A percentile compares a stretch with the other conserved stretches of the same genome.
phyloP scores from a whole-genome alignment of 2,113 vertebrate species.

The Struthidea cinerea region DNA sequence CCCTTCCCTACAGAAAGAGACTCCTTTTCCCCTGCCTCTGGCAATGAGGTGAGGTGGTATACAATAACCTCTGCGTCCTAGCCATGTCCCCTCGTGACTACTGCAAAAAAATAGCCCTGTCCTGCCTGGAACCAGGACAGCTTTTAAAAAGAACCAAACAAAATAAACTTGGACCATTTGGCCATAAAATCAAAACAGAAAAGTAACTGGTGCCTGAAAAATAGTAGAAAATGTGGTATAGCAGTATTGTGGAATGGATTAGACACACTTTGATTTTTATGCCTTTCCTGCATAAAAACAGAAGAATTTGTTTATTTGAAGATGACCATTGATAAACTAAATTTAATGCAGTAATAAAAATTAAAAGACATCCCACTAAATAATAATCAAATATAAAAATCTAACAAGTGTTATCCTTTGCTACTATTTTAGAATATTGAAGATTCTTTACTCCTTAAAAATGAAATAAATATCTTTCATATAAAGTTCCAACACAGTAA shows the following conservation, averaged over 20 bases:
- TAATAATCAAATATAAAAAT: not conserved
- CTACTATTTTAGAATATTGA: not conserved
- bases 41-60: not conserved
- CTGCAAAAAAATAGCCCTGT: not conserved
- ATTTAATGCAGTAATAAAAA: not conserved
- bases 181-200: not conserved
- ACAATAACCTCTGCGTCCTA: no score
- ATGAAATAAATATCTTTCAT: not conserved
- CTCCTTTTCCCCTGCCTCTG: not conserved
- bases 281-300: not conserved
- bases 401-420: not conserved
- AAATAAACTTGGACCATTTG: no score
- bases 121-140: not conserved
- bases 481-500: not conserved
- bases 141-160: not conserved
- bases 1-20: no score
- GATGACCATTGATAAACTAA: not conserved
- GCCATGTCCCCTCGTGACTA: accelerated
- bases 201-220: not conserved
- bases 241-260: not conserved
- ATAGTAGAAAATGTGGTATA: not conserved
- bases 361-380: not conserved
- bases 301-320: not conserved
- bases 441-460: not conserved
- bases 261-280: not conserved